phyloP scores from a whole-genome alignment of 2,888 invertebrate species.

The Hydrotaea cyrtoneurina region DNA sequence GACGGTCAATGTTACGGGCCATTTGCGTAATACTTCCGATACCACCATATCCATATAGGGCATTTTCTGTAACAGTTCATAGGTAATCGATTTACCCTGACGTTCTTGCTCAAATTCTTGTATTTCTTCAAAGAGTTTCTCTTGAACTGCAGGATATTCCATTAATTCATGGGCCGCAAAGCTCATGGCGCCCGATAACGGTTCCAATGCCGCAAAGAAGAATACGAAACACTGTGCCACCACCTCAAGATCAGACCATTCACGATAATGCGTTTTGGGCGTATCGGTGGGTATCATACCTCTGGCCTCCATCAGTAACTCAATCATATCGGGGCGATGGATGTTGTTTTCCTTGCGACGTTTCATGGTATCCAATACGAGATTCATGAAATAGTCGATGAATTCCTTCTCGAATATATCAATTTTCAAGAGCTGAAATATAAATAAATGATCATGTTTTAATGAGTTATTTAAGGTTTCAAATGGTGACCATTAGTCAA shows the following conservation, averaged over 20 bases:
- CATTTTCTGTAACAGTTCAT: slow-evolving; percentile 82
- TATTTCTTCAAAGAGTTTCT: slow-evolving; percentile 82
- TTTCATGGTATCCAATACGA: slow-evolving; percentile 81
- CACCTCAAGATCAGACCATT: slow-evolving; percentile 72
- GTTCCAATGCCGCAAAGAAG: slow-evolving; percentile 82
- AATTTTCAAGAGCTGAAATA: slow-evolving; percentile 67
- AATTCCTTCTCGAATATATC: slow-evolving; percentile 76
- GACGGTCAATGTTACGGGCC: slow-evolving; percentile 80
- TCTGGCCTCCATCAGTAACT: slow-evolving; percentile 82
- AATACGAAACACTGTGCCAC: slow-evolving; percentile 82
- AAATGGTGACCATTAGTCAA: no score
- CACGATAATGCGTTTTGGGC: slow-evolving; percentile 33
- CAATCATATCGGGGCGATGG: slow-evolving; percentile 83
- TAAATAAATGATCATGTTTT: background rate
- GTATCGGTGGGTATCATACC: slow-evolving; percentile 49
- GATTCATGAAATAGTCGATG: slow-evolving; percentile 78
- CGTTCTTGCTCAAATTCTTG: slow-evolving; percentile 77
- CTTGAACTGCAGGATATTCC: slow-evolving; percentile 82
- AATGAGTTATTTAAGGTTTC: no score
- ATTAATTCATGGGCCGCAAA: slow-evolving; percentile 82
- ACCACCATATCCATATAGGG: slow-evolving; percentile 84
- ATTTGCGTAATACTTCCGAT: slow-evolving; percentile 80
- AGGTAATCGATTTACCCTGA: slow-evolving; percentile 80
- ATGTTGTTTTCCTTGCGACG: slow-evolving; percentile 81
- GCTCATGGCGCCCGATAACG: slow-evolving; percentile 75